A percentile compares a stretch with the other conserved stretches of the same genome.
Conservation (phyloP, 2,888 invertebrate genomes). For the Hoplodrina blanda region DNA sequence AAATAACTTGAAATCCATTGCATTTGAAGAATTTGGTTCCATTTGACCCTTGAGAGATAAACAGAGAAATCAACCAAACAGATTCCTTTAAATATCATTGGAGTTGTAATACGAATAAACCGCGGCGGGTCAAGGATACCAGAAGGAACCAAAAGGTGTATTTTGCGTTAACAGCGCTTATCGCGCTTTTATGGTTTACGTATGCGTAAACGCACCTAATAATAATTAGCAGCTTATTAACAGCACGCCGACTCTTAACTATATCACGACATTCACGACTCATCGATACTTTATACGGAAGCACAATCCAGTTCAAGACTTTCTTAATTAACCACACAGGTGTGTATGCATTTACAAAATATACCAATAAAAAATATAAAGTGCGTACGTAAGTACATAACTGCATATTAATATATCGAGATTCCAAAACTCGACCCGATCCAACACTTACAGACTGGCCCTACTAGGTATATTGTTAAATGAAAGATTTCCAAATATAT, state of each 20-base stretch:
- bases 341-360: slow-evolving; percentile 54
- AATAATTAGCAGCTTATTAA: slow-evolving; percentile 60
- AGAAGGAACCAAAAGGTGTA: slow-evolving; percentile 21
- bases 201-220: slow-evolving; percentile 44
- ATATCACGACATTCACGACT: slow-evolving; percentile 50
- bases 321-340: slow-evolving; percentile 56
- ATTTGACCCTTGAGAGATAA: slow-evolving; percentile 23
- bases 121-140: slow-evolving; percentile 23
- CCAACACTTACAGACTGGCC: slow-evolving; percentile 44
- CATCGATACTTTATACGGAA: slow-evolving; percentile 51
- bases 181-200: slow-evolving; percentile 35
- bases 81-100: slow-evolving; percentile 26
- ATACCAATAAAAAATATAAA: slow-evolving; percentile 53
- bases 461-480: slow-evolving; percentile 62
- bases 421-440: slow-evolving; percentile 50
- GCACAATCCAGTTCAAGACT: slow-evolving; percentile 52
- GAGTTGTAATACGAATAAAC: slow-evolving; percentile 12
- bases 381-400: slow-evolving; percentile 37
- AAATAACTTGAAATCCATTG: slow-evolving; percentile 6
- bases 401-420: slow-evolving; percentile 62
- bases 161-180: slow-evolving; percentile 45
- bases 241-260: slow-evolving; percentile 30
- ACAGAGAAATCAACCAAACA: slow-evolving; percentile 31
- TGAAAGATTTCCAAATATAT: slow-evolving; percentile 69
- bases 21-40: slow-evolving; percentile 34